Base-by-base conservation (phyloP, 2,113 vertebrate genomes). In the Emydocephalus ijimae region DNA sequence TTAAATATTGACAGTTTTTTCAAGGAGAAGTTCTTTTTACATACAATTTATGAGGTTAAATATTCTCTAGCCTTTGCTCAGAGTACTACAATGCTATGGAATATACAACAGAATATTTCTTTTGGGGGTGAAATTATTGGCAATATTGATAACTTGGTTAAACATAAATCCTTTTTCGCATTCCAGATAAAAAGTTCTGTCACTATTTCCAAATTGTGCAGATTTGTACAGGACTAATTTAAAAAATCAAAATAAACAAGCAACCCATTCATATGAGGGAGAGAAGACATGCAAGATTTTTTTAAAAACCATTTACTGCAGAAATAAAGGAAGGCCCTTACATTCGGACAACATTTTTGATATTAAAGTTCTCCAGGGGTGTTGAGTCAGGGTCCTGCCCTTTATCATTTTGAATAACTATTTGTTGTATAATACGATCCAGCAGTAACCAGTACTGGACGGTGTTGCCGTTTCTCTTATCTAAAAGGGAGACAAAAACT, bases 331-430 rank as follows among this genome's bases (percentile, higher is more conserved):
- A 55, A 92, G 90, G 95, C 81, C 97, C 99, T 99, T 96, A 99
- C 99, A 99, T 99, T 95, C 99, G 98, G 91, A 99, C 99, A 0
- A 99, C 99, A 0, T 99, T 99, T 97, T 99, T 99, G 96, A 99
- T 99, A 94, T 99, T 99, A 97, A 99, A 99, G 96, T 99, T 99
- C 97, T 99, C 99, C 97, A 99, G 97, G 90, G 99, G 99, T 24
- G 99, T 98, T 94, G 98, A 98, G 0, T 99, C 99, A 0, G 99
- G 99, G 97, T 99, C 99, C 92, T 99, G 99, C 96, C 99, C 99
- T 97, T 99, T 99, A 97, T 99, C 99, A 93, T 98, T 99, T 95
- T 99, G 99, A 95, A 99, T 97, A 94, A 99, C 99, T 54, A 99
- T 99, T 96, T 99, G 99, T 96, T 99, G 99, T 96, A 99, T 98